Percentiles rank a stretch among this genome's conserved stretches.
Evolutionary conservation across 2,797 vertebrate species (phyloP).

Genomic region (Acropternis orthonyx): DNA sequence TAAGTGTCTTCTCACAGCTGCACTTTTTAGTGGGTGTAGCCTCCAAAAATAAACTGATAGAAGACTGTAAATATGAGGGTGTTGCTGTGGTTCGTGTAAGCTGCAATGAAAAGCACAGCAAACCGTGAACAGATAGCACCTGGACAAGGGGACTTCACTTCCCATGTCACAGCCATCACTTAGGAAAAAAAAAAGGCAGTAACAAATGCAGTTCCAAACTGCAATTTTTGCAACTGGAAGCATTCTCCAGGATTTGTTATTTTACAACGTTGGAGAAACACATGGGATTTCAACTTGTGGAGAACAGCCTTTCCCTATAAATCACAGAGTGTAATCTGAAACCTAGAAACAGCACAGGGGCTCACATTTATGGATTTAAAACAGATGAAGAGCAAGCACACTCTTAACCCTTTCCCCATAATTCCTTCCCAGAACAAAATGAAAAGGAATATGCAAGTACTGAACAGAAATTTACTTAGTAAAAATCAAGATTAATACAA

Average conservation of each 20-base stretch:
- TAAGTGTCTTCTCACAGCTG: conserved; percentile 18
- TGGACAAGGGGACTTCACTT: not conserved
- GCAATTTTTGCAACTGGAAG: conserved; percentile 38
- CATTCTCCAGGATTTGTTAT: conserved; percentile 45
- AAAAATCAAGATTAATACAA: conserved; percentile 28
- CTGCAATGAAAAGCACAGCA: not conserved
- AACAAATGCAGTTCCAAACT: not conserved
- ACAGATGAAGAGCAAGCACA: conserved; percentile 59
- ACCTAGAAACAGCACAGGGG: conserved; percentile 59
- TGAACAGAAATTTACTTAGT: conserved; percentile 3
- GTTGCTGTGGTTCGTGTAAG: not conserved
- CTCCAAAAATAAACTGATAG: not conserved
- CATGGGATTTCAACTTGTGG: conserved; percentile 51
- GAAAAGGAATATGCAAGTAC: not conserved
- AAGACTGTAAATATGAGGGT: not conserved
- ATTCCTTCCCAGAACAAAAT: conserved; percentile 30
- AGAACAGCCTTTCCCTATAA: conserved; percentile 67
- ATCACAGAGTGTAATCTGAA: conserved; percentile 66
- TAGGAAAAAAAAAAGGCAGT: not conserved
- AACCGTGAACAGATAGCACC: not conserved
- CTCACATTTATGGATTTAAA: conserved; percentile 67
- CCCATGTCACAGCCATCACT: not conserved
- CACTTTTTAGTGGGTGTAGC: not conserved
- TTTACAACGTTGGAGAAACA: conserved; percentile 59
- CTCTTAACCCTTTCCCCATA: conserved; percentile 61